Percentiles rank a stretch among this genome's conserved stretches.
These are phyloP conservation scores for Polyergus mexicanus DNA, from an alignment of 1,140 invertebrate genomes.

Conservation along the genomic window DNA sequence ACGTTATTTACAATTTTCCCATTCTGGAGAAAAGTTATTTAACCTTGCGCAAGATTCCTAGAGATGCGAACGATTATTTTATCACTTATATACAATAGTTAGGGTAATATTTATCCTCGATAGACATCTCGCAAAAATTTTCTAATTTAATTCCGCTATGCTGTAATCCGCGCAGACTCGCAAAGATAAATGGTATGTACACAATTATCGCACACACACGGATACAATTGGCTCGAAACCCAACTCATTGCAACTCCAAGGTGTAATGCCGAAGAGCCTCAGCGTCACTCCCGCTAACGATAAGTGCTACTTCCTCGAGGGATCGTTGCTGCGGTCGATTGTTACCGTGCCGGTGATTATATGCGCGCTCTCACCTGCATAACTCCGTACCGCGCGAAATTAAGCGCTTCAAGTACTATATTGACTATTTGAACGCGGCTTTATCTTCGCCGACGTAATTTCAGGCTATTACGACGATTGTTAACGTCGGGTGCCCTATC, in stretches of 20 bases:
- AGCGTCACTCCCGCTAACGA: conserved; percentile 8
- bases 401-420: conserved; percentile 49
- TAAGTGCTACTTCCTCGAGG: conserved; percentile 44
- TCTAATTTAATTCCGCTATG: background rate
- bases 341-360: conserved; percentile 10
- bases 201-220: background rate
- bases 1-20: conserved; percentile 33
- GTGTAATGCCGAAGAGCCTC: conserved; percentile 6
- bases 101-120: background rate
- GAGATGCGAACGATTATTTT: background rate
- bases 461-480: conserved; percentile 53
- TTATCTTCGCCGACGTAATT: conserved; percentile 42
- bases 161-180: background rate
- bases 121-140: background rate
- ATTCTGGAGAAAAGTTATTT: conserved; percentile 19
- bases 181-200: background rate
- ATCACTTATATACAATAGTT: background rate
- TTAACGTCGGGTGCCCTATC: conserved; percentile 51
- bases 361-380: conserved; percentile 48
- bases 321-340: conserved; percentile 25
- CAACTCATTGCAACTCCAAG: conserved; percentile 4
- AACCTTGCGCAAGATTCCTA: background rate
- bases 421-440: conserved; percentile 44
- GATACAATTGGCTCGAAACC: conserved; percentile 28
- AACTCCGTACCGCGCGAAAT: conserved; percentile 36